phyloP scores from a whole-genome alignment of 2,888 invertebrate species.

The Belgica antarctica region DNA sequence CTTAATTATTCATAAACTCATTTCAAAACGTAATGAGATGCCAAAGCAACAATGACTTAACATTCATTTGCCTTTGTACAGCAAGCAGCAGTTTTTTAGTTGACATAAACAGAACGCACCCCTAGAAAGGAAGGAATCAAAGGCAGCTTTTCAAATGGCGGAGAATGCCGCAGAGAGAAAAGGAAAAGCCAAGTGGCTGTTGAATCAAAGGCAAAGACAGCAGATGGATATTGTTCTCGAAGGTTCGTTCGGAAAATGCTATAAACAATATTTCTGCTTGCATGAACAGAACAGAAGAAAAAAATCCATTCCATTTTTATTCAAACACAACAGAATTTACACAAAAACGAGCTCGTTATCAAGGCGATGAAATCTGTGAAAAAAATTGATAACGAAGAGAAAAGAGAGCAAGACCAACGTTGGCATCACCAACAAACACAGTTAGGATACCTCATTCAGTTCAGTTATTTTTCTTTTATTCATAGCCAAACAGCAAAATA shows the following conservation, averaged over 20 bases:
- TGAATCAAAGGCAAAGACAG: conserved; percentile 25
- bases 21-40: conserved; percentile 6
- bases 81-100: not conserved
- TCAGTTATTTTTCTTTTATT: conserved; percentile 21
- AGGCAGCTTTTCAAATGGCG: not conserved
- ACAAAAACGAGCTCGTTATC: conserved; percentile 37
- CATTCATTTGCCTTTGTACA: not conserved
- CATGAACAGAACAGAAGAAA: conserved; percentile 32
- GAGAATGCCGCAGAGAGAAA: not conserved
- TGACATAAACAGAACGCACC: conserved; percentile 17
- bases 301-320: conserved; percentile 36
- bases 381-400: conserved; percentile 34
- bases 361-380: conserved; percentile 35
- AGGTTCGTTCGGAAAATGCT: not conserved
- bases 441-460: conserved; percentile 29
- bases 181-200: not conserved
- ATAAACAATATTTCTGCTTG: conserved; percentile 33
- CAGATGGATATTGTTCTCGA: conserved; percentile 39
- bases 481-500: conserved; percentile 26
- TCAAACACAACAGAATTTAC: conserved; percentile 36
- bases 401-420: conserved; percentile 32
- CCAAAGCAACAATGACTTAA: not conserved
- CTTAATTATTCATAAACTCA: conserved; percentile 21
- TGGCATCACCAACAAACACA: conserved; percentile 34
- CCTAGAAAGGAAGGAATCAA: not conserved